Base-by-base conservation (phyloP, 2,797 vertebrate genomes). In the Fistularia commersonii region DNA sequence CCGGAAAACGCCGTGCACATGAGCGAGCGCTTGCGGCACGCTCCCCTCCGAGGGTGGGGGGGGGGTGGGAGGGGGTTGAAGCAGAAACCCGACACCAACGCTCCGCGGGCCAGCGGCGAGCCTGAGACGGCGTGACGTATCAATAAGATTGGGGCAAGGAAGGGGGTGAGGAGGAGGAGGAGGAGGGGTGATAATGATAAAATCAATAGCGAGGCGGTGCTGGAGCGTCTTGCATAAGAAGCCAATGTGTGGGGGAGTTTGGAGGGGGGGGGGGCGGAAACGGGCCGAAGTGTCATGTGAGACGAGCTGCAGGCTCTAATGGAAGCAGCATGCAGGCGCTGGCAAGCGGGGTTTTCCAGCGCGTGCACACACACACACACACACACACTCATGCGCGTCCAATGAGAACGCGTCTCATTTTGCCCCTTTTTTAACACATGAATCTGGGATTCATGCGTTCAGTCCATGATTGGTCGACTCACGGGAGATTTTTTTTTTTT, bases 21-120 rank as follows among this genome's bases (percentile, higher is more conserved):
- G n/a, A n/a, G n/a, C n/a, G n/a, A n/a, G n/a, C n/a, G n/a, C n/a
- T n/a, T n/a, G n/a, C n/a, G n/a, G n/a, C n/a, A n/a, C n/a, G n/a
- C n/a, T n/a, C n/a, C n/a, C n/a, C n/a, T n/a, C n/a, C n/a, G n/a
- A n/a, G n/a, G n/a, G n/a, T n/a, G n/a, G n/a, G n/a, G n/a, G n/a
- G n/a, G n/a, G n/a, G n/a, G n/a, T n/a, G n/a, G 51, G 50, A 47
- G 64, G 72, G 61, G 50, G 54, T 48, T 0, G 69, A 62, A 45
- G 60, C 72, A 74, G 82, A 82, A 84, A 84, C 42, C 64, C 56
- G 82, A 84, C 72, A 74, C 82, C 35, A 66, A 66, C 61, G 34
- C 57, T 68, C 66, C 57, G 23, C 74, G 58, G 72, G 60, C 73
- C 23, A 54, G 52, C 59, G 64, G 73, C 7, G 54, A 59, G 74